These are phyloP conservation scores for Spea bombifrons DNA, from an alignment of 2,113 vertebrate species.

Conservation along the genomic window DNA sequence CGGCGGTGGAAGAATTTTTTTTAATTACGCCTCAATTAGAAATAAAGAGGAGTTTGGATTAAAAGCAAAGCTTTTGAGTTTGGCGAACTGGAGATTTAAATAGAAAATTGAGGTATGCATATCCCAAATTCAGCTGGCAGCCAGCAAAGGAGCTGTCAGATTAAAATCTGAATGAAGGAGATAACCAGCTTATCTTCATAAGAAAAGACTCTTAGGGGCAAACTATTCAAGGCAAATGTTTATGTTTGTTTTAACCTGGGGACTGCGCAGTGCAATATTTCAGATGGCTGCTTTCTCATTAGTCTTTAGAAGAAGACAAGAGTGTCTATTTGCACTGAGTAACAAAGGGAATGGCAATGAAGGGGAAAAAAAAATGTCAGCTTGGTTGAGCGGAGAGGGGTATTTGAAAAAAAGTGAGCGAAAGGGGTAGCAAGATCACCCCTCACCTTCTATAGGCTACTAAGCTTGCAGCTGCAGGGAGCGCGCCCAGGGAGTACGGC, in stretches of 20 bases:
- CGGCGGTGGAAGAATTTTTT: neutral
- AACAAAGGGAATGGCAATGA: conserved; percentile 56
- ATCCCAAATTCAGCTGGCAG: conserved; percentile 70
- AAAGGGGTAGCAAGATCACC: conserved; percentile 45
- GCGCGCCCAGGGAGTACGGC: conserved; percentile 58
- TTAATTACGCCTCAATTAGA: conserved; percentile 21
- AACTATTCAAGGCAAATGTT: conserved; percentile 63
- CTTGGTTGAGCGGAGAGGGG: conserved; percentile 44
- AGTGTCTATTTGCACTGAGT: conserved; percentile 49
- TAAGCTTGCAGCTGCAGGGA: conserved; percentile 65
- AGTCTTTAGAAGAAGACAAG: conserved; percentile 35
- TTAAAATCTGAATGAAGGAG: conserved; percentile 73
- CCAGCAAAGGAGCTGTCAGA: conserved; percentile 67
- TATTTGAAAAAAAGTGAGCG: conserved; percentile 23
- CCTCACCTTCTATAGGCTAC: conserved; percentile 53
- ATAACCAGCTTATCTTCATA: conserved; percentile 76
- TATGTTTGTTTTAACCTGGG: conserved; percentile 71
- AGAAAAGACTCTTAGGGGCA: conserved; percentile 69
- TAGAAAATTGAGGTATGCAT: conserved; percentile 63
- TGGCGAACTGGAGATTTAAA: conserved; percentile 64
- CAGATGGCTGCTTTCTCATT: conserved; percentile 47
- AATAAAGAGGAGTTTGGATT: conserved; percentile 31
- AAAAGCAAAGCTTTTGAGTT: conserved; percentile 26
- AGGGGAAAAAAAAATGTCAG: conserved; percentile 34
- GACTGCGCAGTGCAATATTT: conserved; percentile 62